Conservation (phyloP, 1,140 invertebrate genomes). For the Hyles euphorbiae region DNA sequence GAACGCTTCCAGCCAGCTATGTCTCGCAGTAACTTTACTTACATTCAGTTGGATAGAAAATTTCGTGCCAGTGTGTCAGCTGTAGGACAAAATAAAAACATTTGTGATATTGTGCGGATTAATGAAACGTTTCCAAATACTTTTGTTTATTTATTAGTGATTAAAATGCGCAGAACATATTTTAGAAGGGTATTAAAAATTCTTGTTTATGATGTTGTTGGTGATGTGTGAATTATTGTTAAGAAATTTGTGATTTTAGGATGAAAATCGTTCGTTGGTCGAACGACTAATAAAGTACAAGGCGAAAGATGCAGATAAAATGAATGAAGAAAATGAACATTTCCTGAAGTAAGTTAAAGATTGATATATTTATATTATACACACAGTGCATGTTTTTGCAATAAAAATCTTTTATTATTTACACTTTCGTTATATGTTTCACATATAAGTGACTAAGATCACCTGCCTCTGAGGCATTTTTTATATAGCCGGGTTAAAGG, state of each 20-base stretch:
- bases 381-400: conserved; percentile 25
- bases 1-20: conserved; percentile 41
- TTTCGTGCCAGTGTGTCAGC: conserved; percentile 30
- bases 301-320: conserved; percentile 93
- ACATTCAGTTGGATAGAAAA: conserved; percentile 45
- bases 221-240: background rate
- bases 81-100: conserved; percentile 11
- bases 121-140: background rate
- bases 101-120: background rate
- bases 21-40: conserved; percentile 40
- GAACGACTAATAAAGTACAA: conserved; percentile 93
- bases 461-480: too few species aligned
- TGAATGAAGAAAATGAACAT: conserved; percentile 96
- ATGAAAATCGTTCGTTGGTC: conserved; percentile 92
- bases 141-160: background rate
- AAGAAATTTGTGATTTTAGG: conserved; percentile 76
- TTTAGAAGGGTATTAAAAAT: too few species aligned
- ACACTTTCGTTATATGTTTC: background rate
- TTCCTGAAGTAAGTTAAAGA: conserved; percentile 84
- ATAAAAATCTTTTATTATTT: conserved; percentile 16
- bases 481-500: too few species aligned
- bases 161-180: conserved; percentile 21
- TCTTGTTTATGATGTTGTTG: background rate
- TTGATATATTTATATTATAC: conserved; percentile 29
- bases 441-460: too few species aligned